Evolutionary conservation across 2,888 invertebrate species (phyloP), one percentile per base, ranked within the genome.

Genomic region (Acanthosoma haemorrhoidale): DNA sequence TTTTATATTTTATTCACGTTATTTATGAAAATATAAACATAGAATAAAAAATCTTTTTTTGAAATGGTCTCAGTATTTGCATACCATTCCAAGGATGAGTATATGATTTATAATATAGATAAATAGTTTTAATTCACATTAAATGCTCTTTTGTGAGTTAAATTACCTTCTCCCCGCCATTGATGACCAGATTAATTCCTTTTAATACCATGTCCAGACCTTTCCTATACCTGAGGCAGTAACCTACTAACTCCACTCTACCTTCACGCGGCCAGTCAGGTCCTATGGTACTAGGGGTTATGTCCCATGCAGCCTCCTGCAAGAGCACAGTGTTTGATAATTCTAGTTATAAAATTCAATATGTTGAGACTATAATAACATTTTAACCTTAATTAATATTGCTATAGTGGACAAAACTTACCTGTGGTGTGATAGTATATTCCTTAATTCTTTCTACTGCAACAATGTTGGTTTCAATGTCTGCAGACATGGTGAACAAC

Each of bases 381-480:
- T 36, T 9, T 9, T 36, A 36, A 36, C 8, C 36, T 9, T 9
- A 36, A 36, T 36, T 13, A 8, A 36, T 36, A 36, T 9, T 36
- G 36, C 8, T 6, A 36, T 9, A 36, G 13, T 18, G 15, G 8
- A 8, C 38, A 64, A 84, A 39, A 71, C 76, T 77, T 75, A 85
- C 86, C 79, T 89, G 91, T 66, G 87, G 84, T 0, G 91, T 89
- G 79, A 94, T 94, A 0, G 91, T 89, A 78, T 97, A 98, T 79
- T 98, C 97, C 79, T 96, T 94, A 77, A 97, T 94, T 79, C 97
- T 87, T 81, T 98, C 97, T 1, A 97, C 96, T 2, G 96, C 92
- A 0, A 97, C 96, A 76, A 97, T 95, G 80, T 97, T 97, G 0
- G 96, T 95, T 83, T 98, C 97, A 43, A 98, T 90, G 78, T 97